Evolutionary conservation across 35 echinoderm and acorn worm genomes (phyloP).

Genomic region (Holothuria glaberrima): DNA sequence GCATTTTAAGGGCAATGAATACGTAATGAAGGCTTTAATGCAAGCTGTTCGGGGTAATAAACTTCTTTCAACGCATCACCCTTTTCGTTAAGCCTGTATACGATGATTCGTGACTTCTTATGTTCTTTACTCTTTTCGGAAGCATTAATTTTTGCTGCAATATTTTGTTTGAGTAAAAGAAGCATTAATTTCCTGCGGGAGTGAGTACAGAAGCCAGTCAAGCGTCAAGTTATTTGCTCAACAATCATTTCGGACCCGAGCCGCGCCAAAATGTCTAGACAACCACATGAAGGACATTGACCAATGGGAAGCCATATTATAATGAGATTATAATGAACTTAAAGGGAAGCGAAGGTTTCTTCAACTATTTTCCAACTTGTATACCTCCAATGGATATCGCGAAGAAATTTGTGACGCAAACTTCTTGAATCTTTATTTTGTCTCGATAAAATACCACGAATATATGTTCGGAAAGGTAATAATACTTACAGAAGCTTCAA

Average conservation of each 20-base stretch:
- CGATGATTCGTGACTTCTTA: background rate
- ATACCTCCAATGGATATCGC: constrained; percentile 15
- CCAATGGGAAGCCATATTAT: constrained; percentile 80
- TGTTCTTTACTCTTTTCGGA: background rate
- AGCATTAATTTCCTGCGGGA: constrained; percentile 69
- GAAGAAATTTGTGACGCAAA: background rate
- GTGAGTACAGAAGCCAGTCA: constrained; percentile 68
- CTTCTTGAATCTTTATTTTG: background rate
- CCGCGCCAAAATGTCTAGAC: constrained; percentile 99
- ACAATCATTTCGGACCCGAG: constrained; percentile 99
- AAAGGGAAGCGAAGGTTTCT: constrained; percentile 51
- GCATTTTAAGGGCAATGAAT: background rate
- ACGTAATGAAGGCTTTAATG: too few relatives aligned
- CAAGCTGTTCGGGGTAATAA: too few relatives aligned
- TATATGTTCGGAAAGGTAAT: background rate
- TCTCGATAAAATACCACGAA: background rate
- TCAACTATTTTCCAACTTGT: background rate
- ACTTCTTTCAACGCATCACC: background rate
- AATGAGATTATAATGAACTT: constrained; percentile 70
- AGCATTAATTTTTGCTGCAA: constrained; percentile 49
- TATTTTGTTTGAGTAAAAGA: constrained; percentile 33
- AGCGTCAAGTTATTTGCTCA: constrained; percentile 98
- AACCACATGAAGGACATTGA: constrained; percentile 84
- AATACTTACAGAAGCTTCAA: background rate
- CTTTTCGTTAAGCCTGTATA: background rate